phyloP scores from a whole-genome alignment of 2,113 vertebrate species.

The Mixornis gularis region DNA sequence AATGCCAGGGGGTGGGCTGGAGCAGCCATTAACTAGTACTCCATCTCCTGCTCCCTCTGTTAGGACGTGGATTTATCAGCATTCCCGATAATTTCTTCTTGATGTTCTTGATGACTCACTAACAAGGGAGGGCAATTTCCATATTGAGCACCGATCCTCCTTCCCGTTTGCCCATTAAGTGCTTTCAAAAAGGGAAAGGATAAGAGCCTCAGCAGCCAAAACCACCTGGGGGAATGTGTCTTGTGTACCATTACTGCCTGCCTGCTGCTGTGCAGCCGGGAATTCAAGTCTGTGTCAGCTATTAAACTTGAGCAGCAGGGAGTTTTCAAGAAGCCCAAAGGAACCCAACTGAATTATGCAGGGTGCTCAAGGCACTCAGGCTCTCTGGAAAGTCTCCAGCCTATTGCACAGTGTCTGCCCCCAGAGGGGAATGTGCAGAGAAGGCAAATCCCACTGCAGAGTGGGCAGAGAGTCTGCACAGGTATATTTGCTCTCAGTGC shows the following conservation, averaged over 20 bases:
- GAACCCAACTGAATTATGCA: fast-evolving
- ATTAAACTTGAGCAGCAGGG: neutral
- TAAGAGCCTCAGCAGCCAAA: neutral
- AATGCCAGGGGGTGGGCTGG: neutral
- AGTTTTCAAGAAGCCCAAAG: neutral
- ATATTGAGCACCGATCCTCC: neutral
- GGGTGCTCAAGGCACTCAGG: neutral
- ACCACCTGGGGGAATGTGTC: neutral
- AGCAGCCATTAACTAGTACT: neutral
- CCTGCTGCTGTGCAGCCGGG: neutral
- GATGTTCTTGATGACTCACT: neutral
- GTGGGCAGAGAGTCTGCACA: neutral
- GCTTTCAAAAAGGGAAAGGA: neutral
- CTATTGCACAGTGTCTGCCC: neutral
- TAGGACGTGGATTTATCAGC: neutral
- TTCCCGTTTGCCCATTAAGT: neutral
- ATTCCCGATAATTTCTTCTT: neutral
- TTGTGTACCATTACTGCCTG: neutral
- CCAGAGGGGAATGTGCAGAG: neutral
- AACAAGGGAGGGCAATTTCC: neutral
- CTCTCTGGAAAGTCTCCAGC: neutral
- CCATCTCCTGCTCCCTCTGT: neutral
- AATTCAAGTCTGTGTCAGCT: neutral
- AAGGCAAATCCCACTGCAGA: neutral
- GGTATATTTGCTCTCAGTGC: fast-evolving